phyloP scores from a whole-genome alignment of 2,888 invertebrate species.

The Mythimna ferrago region DNA sequence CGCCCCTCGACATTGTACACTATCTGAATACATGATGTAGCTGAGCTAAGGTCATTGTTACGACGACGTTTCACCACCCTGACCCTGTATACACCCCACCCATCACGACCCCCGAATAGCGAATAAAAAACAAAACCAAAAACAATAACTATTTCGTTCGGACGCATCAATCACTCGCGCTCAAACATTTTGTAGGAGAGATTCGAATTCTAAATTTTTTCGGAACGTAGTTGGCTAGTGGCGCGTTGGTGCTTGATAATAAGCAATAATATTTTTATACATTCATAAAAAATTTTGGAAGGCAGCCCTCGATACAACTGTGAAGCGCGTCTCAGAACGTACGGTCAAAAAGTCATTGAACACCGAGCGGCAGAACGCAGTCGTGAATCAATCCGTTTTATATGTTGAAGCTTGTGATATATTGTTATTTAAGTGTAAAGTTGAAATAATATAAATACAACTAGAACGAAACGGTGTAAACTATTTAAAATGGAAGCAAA shows the following conservation, averaged over 20 bases:
- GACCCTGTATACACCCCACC: constrained; percentile 68
- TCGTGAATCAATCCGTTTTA: constrained; percentile 76
- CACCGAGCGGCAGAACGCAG: constrained; percentile 62
- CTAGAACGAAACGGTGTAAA: constrained; percentile 83
- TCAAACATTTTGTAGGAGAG: constrained; percentile 84
- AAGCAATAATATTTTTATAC: constrained; percentile 91
- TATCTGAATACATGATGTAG: constrained; percentile 88
- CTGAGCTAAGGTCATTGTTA: constrained; percentile 86
- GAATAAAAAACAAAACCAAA: constrained; percentile 56
- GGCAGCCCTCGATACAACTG: constrained; percentile 77
- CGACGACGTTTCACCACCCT: constrained; percentile 76
- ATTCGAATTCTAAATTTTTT: constrained; percentile 86
- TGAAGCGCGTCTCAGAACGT: constrained; percentile 71
- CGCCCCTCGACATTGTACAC: constrained; percentile 61
- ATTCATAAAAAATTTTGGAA: constrained; percentile 85
- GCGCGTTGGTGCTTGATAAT: constrained; percentile 90
- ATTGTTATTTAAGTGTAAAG: constrained; percentile 91
- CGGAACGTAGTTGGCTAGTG: constrained; percentile 88
- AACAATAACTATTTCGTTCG: constrained; percentile 73
- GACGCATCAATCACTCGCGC: constrained; percentile 82
- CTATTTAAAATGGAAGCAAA: constrained; percentile 76
- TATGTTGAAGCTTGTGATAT: constrained; percentile 90
- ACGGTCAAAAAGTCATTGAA: constrained; percentile 84
- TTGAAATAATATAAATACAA: constrained; percentile 87
- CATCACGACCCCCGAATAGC: constrained; percentile 63